Base-by-base conservation (phyloP, 1,140 invertebrate species). In the Heliconius eleuchia region DNA sequence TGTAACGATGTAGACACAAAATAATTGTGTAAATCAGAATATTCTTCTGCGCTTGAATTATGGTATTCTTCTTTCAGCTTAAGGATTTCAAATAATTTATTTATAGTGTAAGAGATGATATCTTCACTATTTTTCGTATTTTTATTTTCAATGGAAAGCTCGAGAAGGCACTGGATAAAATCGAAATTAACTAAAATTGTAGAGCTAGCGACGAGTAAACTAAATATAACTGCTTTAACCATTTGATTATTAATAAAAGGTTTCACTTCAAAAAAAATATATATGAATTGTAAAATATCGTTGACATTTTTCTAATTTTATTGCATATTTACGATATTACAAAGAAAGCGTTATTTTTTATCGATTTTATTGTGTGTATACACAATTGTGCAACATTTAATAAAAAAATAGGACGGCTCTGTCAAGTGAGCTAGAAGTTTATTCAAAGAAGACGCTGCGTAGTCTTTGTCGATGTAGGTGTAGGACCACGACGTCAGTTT, bases 11-110 rank as follows among this genome's bases (percentile, higher is more conserved):
- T 70, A 9, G 85, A 81, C 3, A 82, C 79, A 42, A 92, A 88
- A 81, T 87, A 86, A 46, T 89, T 85, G 79, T 90, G 87, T 74
- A 90, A 80, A 66, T 75, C 79, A 2, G 82, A 80, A 76, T 87
- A 91, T 27, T 90, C 78, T 27, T 83, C 80, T 23, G 88, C 75
- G 39, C 78, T 87, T 30, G 83, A 71, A 42, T 81, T 83, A 23
- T 83, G 75, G 55, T 73, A 83, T 3, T 76, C 66, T 52, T 78
- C 70, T 73, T 78, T 81, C 5, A 91, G 42, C 73, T 86, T 86
- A 11, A 89, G 78, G 73, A n/a, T 77, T 2, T 74, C 76, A 80
- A 89, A 88, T 13, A 91, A 70, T 19, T 76, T 81, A 71, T 88
- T 88, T 18, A 86, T 81, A 16, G 83, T 84, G 34, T 81, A 57